Base-by-base conservation (phyloP, 2,797 vertebrate genomes). In the Lepidocolaptes lacrymiger region DNA sequence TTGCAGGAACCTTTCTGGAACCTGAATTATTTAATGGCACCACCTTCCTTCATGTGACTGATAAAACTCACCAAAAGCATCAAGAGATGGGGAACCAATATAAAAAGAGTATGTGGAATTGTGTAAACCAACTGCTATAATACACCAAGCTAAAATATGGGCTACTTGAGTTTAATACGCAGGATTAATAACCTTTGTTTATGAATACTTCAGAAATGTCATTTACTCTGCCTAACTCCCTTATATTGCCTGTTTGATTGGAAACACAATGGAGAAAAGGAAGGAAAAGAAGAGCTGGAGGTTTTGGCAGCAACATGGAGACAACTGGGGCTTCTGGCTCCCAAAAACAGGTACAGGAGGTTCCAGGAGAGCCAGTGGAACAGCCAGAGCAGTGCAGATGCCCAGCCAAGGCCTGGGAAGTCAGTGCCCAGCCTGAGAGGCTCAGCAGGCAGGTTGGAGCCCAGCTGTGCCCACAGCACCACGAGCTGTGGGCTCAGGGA, bases 301-400 rank as follows among this genome's bases (percentile, higher is more conserved):
- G 68, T 66, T 81, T 86, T 81, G 83, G 79, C 89, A 96, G 66
- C 58, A 81, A 27, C 21, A 5, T 11, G 36, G 54, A 54, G 48
- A 85, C 52, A 91, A 91, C 32, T 78, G 76, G 51, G 64, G 46
- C 52, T 95, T 82, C 86, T 90, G 86, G 89, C 89, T 87, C 83
- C 75, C 76, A 61, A 2, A 85, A 56, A 64, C 71, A 59, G 24
- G 62, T 77, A 43, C 92, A 94, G 89, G 83, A 81, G 74, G 74
- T 69, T 89, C 84, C 82, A 92, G n/a, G 21, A 84, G 83, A 59
- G 44, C 20, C 64, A 73, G 51, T 27, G 75, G 74, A 93, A 84
- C 83, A 56, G 75, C 41, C 23, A 81, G 46, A 90, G 61, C 16
- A 58, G 66, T 6, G 23, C 7, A 28, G 66, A 43, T 36, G 24